These are phyloP conservation scores for Calameuta pallipes DNA, from an alignment of 2,888 invertebrate species.

Conservation along the genomic window DNA sequence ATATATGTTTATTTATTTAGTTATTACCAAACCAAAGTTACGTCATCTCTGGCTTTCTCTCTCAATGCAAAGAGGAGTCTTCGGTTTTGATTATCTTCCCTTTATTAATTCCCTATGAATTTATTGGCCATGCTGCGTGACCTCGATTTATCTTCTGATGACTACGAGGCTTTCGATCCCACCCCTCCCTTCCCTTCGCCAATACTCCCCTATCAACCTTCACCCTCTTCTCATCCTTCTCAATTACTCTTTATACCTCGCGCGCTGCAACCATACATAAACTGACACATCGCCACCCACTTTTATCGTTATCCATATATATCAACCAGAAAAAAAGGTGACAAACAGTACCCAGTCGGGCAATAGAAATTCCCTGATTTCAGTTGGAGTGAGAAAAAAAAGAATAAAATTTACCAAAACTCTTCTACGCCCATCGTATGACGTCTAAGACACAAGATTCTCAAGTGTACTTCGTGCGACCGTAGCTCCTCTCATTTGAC, in stretches of 20 bases:
- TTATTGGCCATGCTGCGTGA: background rate
- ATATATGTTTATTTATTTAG: background rate
- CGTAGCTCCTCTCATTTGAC: background rate
- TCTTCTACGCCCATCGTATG: background rate
- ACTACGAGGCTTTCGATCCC: conserved; percentile 9
- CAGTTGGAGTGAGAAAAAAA: background rate
- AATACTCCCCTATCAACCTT: conserved; percentile 13
- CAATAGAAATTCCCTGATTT: background rate
- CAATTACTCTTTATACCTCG: background rate
- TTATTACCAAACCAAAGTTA: background rate
- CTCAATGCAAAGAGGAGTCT: conserved; percentile 7
- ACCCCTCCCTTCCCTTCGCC: conserved; percentile 12
- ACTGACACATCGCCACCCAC: background rate
- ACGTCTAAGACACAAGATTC: background rate
- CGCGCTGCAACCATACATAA: background rate
- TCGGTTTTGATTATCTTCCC: conserved; percentile 18
- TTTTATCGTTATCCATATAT: background rate
- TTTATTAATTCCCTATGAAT: conserved; percentile 18
- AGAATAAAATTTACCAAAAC: background rate
- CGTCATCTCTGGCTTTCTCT: background rate
- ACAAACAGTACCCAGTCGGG: background rate
- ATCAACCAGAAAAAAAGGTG: background rate
- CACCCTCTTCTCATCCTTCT: conserved; percentile 2
- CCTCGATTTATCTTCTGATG: conserved; percentile 1
- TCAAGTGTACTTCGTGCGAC: background rate